phyloP scores from a whole-genome alignment of 2,113 vertebrate genomes.

The Euleptes europaea region DNA sequence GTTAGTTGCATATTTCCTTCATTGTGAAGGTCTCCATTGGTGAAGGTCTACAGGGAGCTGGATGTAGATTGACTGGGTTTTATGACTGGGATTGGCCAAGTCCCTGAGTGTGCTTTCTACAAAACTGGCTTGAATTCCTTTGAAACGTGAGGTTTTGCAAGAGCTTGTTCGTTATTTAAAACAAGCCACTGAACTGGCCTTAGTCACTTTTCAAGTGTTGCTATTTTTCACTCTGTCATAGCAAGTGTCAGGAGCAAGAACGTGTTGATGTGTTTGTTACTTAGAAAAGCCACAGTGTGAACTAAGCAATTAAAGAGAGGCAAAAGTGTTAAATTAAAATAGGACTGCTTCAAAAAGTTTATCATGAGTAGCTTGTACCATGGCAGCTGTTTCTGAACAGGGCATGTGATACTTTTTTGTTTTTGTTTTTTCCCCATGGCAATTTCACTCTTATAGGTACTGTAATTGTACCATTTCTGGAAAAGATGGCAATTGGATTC shows the following conservation, averaged over 20 bases:
- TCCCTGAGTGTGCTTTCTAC: background rate
- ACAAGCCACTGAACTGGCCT: background rate
- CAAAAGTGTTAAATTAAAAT: constrained; percentile 60
- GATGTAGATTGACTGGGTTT: background rate
- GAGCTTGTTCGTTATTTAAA: accelerated
- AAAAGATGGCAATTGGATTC: too few relatives aligned
- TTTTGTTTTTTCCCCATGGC: background rate
- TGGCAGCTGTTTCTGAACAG: constrained; percentile 46
- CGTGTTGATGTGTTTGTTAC: constrained; percentile 14
- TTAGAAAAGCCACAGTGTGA: constrained; percentile 39
- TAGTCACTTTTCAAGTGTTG: background rate
- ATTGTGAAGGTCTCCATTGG: background rate
- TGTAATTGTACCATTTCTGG: accelerated
- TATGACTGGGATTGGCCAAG: background rate
- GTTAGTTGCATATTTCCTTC: background rate
- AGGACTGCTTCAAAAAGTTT: constrained; percentile 9
- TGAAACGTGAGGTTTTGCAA: background rate
- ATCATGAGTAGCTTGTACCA: background rate
- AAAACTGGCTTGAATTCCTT: background rate
- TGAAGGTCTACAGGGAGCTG: background rate
- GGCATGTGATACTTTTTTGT: constrained; percentile 39
- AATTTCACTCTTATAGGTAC: constrained; percentile 8
- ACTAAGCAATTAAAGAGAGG: constrained; percentile 50
- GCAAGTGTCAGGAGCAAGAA: background rate
- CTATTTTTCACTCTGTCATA: constrained; percentile 6